Evolutionary conservation across 2,113 vertebrate species (phyloP).

Genomic region (Corythoichthys haematopterus): DNA sequence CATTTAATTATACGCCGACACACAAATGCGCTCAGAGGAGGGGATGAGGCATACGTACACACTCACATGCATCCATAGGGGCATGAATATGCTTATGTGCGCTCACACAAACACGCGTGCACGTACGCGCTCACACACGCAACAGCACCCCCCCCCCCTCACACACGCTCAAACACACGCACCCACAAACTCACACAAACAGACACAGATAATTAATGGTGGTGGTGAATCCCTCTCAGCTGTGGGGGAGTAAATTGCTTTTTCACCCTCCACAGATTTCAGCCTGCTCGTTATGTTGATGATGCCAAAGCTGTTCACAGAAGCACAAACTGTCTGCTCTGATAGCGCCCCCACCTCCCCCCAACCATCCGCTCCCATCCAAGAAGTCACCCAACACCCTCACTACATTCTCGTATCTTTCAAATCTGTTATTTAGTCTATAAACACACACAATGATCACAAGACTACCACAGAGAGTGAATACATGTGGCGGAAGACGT

Average conservation of each 20-base stretch:
- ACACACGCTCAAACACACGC: not conserved
- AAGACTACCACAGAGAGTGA: slow-evolving; percentile 15
- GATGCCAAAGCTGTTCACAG: slow-evolving; percentile 62
- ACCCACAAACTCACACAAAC: slow-evolving; percentile 25
- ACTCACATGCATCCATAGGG: slow-evolving; percentile 8
- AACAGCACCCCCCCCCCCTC: not conserved
- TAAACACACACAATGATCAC: slow-evolving; percentile 21
- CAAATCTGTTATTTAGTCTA: slow-evolving; percentile 12
- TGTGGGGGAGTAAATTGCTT: slow-evolving; percentile 73
- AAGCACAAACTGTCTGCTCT: slow-evolving; percentile 58
- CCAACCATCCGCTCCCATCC: slow-evolving; percentile 3
- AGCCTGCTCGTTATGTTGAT: slow-evolving; percentile 68
- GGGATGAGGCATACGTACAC: slow-evolving; percentile 3
- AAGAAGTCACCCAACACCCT: slow-evolving; percentile 36
- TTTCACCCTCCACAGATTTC: slow-evolving; percentile 74
- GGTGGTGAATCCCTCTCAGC: slow-evolving; percentile 68
- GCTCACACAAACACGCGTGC: too few relatives aligned
- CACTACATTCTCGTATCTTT: slow-evolving; percentile 25
- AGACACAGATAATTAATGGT: slow-evolving; percentile 66
- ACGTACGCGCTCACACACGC: not conserved
- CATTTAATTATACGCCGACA: slow-evolving; percentile 12
- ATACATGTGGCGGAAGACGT: slow-evolving; percentile 6
- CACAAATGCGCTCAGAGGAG: slow-evolving; percentile 1
- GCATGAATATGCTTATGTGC: slow-evolving; percentile 7
- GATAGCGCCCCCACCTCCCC: slow-evolving; percentile 7